Evolutionary conservation across 2,888 invertebrate genomes (phyloP).

Genomic region (Drosophila nigricruria): DNA sequence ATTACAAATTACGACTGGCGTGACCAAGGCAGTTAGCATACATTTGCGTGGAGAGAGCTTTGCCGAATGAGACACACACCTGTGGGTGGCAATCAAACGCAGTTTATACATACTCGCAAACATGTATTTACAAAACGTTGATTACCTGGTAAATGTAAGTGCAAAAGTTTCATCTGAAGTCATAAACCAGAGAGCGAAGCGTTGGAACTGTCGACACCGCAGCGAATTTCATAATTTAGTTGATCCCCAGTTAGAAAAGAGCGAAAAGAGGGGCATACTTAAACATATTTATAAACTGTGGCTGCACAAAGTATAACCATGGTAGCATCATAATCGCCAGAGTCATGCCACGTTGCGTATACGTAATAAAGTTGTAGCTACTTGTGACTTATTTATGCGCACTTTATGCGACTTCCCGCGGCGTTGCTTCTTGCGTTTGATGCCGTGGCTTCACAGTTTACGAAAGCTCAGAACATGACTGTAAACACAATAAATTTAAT

Average conservation of each 20-base stretch:
- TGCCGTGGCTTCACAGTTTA: not conserved
- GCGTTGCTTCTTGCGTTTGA: not conserved
- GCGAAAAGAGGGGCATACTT: slow-evolving; percentile 2
- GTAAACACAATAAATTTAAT: slow-evolving; percentile 7
- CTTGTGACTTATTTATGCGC: slow-evolving; percentile 4
- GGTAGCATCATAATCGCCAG: not conserved
- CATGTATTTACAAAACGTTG: slow-evolving; percentile 13
- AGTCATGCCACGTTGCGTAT: slow-evolving; percentile 2
- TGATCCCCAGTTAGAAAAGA: not conserved
- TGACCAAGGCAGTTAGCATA: slow-evolving; percentile 23
- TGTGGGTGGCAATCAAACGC: slow-evolving; percentile 36
- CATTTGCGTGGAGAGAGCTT: slow-evolving; percentile 20
- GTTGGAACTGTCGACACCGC: slow-evolving; percentile 11
- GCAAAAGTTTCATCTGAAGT: slow-evolving; percentile 13
- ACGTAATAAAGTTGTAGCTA: slow-evolving; percentile 12
- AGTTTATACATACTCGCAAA: slow-evolving; percentile 6
- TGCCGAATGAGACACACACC: slow-evolving; percentile 40
- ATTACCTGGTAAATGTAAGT: slow-evolving; percentile 38
- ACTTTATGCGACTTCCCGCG: not conserved
- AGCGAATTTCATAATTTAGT: slow-evolving; percentile 40
- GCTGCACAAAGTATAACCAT: not conserved
- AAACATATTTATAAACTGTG: slow-evolving; percentile 19
- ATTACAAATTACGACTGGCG: slow-evolving; percentile 32
- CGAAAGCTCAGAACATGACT: not conserved
- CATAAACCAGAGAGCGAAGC: slow-evolving; percentile 17